Evolutionary conservation across 2,888 invertebrate species (phyloP).

Genomic region (Ectemnius continuus): DNA sequence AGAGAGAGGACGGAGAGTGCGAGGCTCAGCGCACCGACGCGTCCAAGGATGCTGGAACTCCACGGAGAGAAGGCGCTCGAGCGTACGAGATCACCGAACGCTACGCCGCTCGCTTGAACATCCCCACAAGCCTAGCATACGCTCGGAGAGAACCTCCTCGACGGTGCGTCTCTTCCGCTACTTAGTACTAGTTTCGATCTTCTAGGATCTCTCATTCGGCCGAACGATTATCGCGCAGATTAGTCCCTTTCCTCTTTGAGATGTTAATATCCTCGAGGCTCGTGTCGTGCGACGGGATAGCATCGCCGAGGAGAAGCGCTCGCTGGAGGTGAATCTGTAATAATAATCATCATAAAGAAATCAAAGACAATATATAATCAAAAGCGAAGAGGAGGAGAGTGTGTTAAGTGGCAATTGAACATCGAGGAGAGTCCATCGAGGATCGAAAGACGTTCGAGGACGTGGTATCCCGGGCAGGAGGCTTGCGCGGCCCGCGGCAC

Average conservation of each 20-base stretch:
- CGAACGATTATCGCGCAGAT: too few relatives aligned
- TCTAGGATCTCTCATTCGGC: slow-evolving; percentile 5
- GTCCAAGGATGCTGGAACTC: slow-evolving; percentile 24
- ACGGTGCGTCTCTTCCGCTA: slow-evolving; percentile 22
- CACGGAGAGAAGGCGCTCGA: neutral
- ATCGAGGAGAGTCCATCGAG: too few relatives aligned
- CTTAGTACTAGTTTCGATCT: slow-evolving; percentile 20
- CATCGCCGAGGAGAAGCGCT: slow-evolving; percentile 27
- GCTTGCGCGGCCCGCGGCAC: neutral
- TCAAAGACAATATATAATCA: too few relatives aligned
- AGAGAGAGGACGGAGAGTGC: too few relatives aligned
- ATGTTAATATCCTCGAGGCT: slow-evolving; percentile 27
- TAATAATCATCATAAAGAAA: neutral
- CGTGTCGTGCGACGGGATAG: slow-evolving; percentile 16
- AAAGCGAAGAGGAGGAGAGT: too few relatives aligned
- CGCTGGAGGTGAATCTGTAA: slow-evolving; percentile 41
- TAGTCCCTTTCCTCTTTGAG: slow-evolving; percentile 13
- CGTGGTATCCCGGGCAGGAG: neutral
- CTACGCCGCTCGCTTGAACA: neutral
- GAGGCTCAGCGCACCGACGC: too few relatives aligned
- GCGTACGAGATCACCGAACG: neutral
- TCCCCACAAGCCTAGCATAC: neutral
- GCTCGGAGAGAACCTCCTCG: slow-evolving; percentile 14
- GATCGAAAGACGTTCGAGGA: too few relatives aligned
- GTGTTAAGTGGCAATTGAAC: too few relatives aligned